Evolutionary conservation across 2,797 vertebrate species (phyloP).

Genomic region (Luscinia luscinia): DNA sequence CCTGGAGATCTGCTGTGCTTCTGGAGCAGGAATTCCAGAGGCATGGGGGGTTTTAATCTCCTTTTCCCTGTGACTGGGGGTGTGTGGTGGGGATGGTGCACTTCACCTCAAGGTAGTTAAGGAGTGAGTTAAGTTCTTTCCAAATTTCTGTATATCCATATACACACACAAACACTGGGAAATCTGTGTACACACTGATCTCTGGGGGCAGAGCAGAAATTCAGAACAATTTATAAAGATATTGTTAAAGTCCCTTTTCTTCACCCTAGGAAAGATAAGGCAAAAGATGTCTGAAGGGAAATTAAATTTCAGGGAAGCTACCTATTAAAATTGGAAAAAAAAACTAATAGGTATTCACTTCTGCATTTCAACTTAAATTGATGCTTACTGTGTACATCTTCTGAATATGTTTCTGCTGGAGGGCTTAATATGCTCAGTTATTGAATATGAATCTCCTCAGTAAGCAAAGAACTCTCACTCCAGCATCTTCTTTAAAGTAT

Average conservation of each 20-base stretch:
- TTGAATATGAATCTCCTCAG: conserved; percentile 32
- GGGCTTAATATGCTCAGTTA: conserved; percentile 47
- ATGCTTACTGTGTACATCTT: conserved; percentile 28
- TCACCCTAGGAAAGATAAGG: neutral
- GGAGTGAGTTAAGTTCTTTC: neutral
- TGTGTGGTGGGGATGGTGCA: neutral
- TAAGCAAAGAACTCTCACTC: neutral
- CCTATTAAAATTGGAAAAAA: conserved; percentile 56
- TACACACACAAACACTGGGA: neutral
- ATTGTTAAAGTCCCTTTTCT: neutral
- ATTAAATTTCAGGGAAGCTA: conserved; percentile 46
- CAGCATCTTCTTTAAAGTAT: conserved; percentile 25
- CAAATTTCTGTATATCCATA: rapidly evolving
- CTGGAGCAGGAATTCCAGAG: neutral
- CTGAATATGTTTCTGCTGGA: conserved; percentile 36
- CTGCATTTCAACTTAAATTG: conserved; percentile 52
- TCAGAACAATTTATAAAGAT: neutral
- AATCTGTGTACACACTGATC: neutral
- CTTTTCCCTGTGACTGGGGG: neutral
- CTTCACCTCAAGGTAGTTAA: neutral
- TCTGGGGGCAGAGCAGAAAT: neutral
- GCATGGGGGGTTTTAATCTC: neutral
- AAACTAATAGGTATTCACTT: conserved; percentile 33
- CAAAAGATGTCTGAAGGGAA: conserved; percentile 25
- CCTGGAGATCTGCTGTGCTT: neutral